These are phyloP conservation scores for Pollenia griseotomentosa DNA, from an alignment of 2,888 invertebrate species.

Conservation along the genomic window DNA sequence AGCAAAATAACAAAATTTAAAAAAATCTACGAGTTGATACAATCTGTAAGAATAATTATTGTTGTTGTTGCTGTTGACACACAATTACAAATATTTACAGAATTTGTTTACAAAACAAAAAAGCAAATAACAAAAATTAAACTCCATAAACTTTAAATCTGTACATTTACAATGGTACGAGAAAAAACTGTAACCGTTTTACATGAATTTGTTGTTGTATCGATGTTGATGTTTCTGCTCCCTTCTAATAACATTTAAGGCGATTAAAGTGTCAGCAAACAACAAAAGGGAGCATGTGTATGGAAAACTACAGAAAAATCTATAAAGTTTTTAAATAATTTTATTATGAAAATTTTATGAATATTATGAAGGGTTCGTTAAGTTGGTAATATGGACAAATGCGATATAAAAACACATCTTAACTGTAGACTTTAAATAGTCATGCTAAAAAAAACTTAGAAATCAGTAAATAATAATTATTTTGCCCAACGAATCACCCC, in stretches of 20 bases:
- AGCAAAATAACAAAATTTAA: neutral
- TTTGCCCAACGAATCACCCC: too few species aligned
- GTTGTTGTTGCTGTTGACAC: conserved; percentile 45
- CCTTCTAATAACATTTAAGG: conserved; percentile 49
- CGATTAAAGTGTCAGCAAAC: conserved; percentile 63
- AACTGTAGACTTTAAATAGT: neutral
- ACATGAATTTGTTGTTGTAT: neutral
- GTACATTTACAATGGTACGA: neutral
- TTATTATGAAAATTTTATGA: neutral
- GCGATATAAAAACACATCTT: neutral
- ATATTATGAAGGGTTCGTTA: conserved; percentile 5
- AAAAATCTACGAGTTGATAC: neutral
- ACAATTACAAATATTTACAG: conserved; percentile 56
- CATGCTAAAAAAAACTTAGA: too few species aligned
- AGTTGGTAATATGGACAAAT: conserved; percentile 14
- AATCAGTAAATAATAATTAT: too few species aligned
- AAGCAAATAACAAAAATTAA: neutral
- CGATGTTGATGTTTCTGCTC: conserved; percentile 10
- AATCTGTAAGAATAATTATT: conserved; percentile 1
- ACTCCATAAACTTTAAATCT: conserved; percentile 10
- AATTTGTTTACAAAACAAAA: conserved; percentile 20
- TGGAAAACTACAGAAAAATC: too few species aligned
- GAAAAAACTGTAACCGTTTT: neutral
- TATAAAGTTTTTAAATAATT: too few species aligned
- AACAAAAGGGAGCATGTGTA: conserved; percentile 2